A percentile compares a stretch with the other conserved stretches of the same genome.
Evolutionary conservation across 2,113 vertebrate species (phyloP).

Genomic region (Acrocephalus arundinaceus): DNA sequence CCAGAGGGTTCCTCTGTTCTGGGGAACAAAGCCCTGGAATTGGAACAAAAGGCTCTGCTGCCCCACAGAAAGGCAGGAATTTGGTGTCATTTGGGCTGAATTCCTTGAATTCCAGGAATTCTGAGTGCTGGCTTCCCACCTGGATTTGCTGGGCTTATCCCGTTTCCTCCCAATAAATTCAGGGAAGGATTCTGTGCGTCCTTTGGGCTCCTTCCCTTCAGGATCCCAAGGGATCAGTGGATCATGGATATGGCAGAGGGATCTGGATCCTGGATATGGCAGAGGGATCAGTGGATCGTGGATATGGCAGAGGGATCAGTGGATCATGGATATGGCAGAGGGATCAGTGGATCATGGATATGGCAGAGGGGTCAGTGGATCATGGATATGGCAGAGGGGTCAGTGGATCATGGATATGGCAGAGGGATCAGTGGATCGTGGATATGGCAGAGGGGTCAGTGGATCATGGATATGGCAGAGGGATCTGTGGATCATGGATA

Average conservation of each 20-base stretch:
- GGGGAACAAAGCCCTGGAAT: not conserved
- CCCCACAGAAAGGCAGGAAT: not conserved
- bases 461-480: no score
- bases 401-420: no score
- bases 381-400: no score
- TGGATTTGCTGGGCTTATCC: no score
- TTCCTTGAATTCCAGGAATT: not conserved
- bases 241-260: not conserved
- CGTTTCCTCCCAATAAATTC: accelerated
- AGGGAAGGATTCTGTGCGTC: accelerated
- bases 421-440: no score
- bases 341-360: no score
- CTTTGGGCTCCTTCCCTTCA: no score
- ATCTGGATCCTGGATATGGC: not conserved
- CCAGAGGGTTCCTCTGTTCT: not conserved
- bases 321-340: no score
- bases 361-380: no score
- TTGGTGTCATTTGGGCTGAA: not conserved
- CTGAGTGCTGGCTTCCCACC: accelerated
- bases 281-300: no score
- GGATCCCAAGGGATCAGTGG: not conserved
- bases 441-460: no score
- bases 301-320: not conserved
- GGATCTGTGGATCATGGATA: no score
- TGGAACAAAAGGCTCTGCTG: not conserved